Percentiles rank a stretch among this genome's conserved stretches.
Conservation (phyloP, 2,888 invertebrate genomes). For the Volucella inanis region DNA sequence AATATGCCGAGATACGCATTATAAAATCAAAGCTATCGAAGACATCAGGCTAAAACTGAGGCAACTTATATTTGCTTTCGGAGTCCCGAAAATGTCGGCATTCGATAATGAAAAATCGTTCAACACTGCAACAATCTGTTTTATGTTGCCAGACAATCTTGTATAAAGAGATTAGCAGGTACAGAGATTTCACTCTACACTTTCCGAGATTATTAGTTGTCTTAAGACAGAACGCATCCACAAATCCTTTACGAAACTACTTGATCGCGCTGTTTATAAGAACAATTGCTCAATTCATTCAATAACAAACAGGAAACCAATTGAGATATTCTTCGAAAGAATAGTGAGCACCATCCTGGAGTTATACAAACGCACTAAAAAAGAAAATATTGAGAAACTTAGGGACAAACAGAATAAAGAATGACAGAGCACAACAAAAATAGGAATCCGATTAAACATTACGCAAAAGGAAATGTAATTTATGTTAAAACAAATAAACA, state of each 20-base stretch:
- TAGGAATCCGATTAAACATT: too few species aligned
- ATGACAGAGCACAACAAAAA: too few species aligned
- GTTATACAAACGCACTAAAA: too few species aligned
- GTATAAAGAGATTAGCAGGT: constrained; percentile 8
- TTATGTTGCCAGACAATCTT: constrained; percentile 59
- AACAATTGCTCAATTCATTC: too few species aligned
- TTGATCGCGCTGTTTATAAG: neutral
- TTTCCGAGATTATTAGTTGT: constrained; percentile 29
- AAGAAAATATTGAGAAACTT: too few species aligned
- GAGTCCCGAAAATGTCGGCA: constrained; percentile 56
- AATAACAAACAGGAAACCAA: too few species aligned
- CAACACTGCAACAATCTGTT: constrained; percentile 41
- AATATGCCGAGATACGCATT: constrained; percentile 39
- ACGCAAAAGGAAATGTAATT: too few species aligned
- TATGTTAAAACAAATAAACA: too few species aligned
- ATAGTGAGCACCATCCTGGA: too few species aligned
- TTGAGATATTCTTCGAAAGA: too few species aligned
- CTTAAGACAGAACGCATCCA: constrained; percentile 6
- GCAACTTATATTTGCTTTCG: constrained; percentile 51
- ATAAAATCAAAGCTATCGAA: constrained; percentile 37
- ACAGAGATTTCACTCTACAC: constrained; percentile 32
- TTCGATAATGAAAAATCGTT: constrained; percentile 64
- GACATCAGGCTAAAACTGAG: constrained; percentile 56
- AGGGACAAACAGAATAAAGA: too few species aligned
- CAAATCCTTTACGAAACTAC: constrained; percentile 7